Evolutionary conservation across 2,113 vertebrate genomes (phyloP).

Genomic region (Hippocampus guttulatus): DNA sequence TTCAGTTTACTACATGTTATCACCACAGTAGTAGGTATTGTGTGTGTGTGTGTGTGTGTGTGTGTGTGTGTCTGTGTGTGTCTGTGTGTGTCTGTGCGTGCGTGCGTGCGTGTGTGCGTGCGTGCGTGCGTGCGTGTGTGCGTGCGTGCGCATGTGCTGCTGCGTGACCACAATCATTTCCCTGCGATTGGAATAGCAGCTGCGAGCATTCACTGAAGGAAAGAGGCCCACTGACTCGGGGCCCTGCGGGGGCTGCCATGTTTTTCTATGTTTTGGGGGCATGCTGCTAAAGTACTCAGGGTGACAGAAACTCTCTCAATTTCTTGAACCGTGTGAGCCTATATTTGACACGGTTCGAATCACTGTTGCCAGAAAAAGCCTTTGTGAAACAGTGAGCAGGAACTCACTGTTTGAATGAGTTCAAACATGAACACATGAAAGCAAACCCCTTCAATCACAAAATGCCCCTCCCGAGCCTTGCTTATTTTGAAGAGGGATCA

Average conservation of each 20-base stretch:
- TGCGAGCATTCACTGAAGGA: slow-evolving; percentile 48
- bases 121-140: background rate
- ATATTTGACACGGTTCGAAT: slow-evolving; percentile 44
- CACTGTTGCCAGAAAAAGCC: slow-evolving; percentile 58
- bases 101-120: background rate
- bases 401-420: too few relatives aligned
- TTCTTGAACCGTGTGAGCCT: slow-evolving; percentile 26
- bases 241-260: slow-evolving; percentile 63
- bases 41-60: background rate
- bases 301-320: slow-evolving; percentile 56
- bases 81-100: too few relatives aligned
- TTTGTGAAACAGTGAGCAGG: slow-evolving; percentile 26
- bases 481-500: slow-evolving; percentile 59
- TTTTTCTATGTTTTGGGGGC: slow-evolving; percentile 54
- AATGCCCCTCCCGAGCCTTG: slow-evolving; percentile 45
- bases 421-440: too few relatives aligned
- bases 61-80: too few relatives aligned
- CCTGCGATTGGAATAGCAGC: slow-evolving; percentile 79
- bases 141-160: background rate
- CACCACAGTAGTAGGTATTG: background rate
- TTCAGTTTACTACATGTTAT: background rate
- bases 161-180: slow-evolving; percentile 38
- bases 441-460: slow-evolving; percentile 69
- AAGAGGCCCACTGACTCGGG: slow-evolving; percentile 71
- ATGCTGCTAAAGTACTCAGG: slow-evolving; percentile 55